Base-by-base conservation (phyloP, 2,113 vertebrate species). In the Muntiacus reevesi region DNA sequence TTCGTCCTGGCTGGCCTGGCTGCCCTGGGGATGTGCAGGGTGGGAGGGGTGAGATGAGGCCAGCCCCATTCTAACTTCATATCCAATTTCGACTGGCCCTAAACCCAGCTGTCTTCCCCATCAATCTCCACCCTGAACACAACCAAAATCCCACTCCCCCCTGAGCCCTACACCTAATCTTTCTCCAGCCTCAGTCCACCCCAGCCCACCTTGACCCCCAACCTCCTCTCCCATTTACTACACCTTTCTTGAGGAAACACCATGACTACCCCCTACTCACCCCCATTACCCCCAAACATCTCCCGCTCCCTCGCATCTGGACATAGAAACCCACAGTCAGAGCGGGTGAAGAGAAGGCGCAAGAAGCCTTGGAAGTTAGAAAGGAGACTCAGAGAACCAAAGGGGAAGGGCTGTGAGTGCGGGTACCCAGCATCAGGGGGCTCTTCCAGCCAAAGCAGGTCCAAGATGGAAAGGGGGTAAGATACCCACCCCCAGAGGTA, bases 1-100 rank as follows among this genome's bases (percentile, higher is more conserved):
- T 94, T 99, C 99, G 0, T 99, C 99, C 0, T 98, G 64, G 85
- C 90, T 99, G 93, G 99, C 99, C 21, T 99, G 99, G 25, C 98
- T 98, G 36, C 99, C 99, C 99, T 99, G 97, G 62, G 43, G 40
- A 47, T 5, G 3, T 90, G 14, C 52, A 84, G 79, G 43, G 91
- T 6, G 16, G 28, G 67, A 52, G 25, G 23, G 43, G 19, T 21
- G 13, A 33, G 40, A 7, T 33, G n/a, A 25, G 43, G 89, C 59
- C 7, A 10, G 43, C 21, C 36, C 64, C 25, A 14, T 33, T 78
- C 74, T 60, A 27, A 21, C 23, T 88, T 52, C 54, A 50, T n/a
- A 43, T 14, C 57, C 28, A 87, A 2, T 6, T 62, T 57, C 54
- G 62, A 91, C 36, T 60, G 11, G 60, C n/a, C 50, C 78, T 9